Base-by-base conservation (phyloP, 2,888 invertebrate genomes). In the Hirtodrosophila duncani region DNA sequence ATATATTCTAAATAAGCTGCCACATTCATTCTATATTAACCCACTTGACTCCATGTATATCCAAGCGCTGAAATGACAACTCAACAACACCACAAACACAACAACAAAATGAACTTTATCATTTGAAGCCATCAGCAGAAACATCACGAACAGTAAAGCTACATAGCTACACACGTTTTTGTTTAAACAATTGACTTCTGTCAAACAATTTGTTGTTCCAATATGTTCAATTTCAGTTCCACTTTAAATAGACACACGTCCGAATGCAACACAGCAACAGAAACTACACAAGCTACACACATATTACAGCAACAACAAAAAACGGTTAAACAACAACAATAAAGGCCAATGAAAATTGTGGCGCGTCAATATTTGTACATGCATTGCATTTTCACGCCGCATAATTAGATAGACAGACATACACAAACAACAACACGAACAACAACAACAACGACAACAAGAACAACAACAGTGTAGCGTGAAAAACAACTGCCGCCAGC, bases 311-410 rank as follows among this genome's bases (percentile, higher is more conserved):
- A 60, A 46, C 31, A 42, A 34, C 21, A 50, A 41, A 38, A 27
- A 37, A 33, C 16, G 16, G 33, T 48, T 48, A 29, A 37, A 44
- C 45, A 45, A 10, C 50, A 44, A 36, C 33, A 39, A 9, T 5
- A n/a, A n/a, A n/a, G n/a, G n/a, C n/a, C n/a, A n/a, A n/a, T n/a
- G n/a, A n/a, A n/a, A 31, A 36, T 33, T 42, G 62, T 52, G 56
- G 59, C 63, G 69, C 55, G 74, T 72, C 71, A 80, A 75, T 82
- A 81, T 70, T 78, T 67, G 63, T 79, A 81, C 83, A 82, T 79
- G 82, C 61, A 67, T 72, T 77, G 79, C 79, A 82, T 83, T 82
- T 72, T 82, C 79, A 83, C 83, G 79, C 82, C 69, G 74, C 68
- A 82, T 82, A 83, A 82, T 83, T 82, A 80, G 78, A 67, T 58